Base-by-base conservation (phyloP, 2,888 invertebrate genomes). In the Lobophora halterata region DNA sequence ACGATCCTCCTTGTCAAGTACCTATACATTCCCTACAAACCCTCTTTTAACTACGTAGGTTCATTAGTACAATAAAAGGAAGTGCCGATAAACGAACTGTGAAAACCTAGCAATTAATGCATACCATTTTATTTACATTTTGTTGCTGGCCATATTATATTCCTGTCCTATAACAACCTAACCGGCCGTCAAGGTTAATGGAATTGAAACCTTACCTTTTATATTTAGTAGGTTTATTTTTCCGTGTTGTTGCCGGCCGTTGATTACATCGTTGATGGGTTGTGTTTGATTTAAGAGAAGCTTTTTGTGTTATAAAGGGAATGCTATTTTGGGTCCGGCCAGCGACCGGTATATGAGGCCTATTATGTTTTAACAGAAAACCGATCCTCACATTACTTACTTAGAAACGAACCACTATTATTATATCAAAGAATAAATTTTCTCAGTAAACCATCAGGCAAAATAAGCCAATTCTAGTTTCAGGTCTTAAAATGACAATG, bases 51-150 rank as follows among this genome's bases (percentile, higher is more conserved):
- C 38, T 34, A 55, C 52, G 41, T 36, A 46, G 43, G 51, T 58
- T 63, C 41, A 68, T 66, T 67, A 61, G 56, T 34, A 58, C 55
- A 36, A 44, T 44, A 56, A 47, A 61, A 66, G 52, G 55, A 58
- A 57, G 43, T 51, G 18, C 61, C 61, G 53, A 62, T 70, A 71
- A 79, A 78, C 68, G 70, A 69, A 72, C 78, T 70, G 71, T 73
- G 65, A 77, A 79, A 78, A 76, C 72, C 71, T 61, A 76, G 65
- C 72, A 75, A 79, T 79, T 79, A 81, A 75, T 74, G 71, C 71
- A 74, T 66, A 61, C 68, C 67, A 65, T 70, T 72, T 69, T 71
- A 77, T 77, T 76, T 66, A 71, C 76, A 79, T 77, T 73, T 74
- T 62, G 66, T 64, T 67, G 42, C 59, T 59, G 57, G 62, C 61